Conservation (phyloP, 2,113 vertebrate genomes). For the Xenus cinereus region DNA sequence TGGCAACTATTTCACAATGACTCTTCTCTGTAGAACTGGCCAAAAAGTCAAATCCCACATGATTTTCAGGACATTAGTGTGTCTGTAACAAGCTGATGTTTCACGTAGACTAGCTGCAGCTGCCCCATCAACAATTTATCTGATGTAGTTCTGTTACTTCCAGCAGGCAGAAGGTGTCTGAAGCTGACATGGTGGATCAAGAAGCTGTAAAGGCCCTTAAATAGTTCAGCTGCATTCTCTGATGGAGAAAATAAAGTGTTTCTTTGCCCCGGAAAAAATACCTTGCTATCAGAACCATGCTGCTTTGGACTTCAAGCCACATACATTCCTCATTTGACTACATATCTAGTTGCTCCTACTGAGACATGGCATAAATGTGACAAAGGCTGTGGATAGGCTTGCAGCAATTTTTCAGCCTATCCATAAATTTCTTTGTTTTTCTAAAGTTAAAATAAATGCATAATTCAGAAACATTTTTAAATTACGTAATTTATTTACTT, state of each 20-base stretch:
- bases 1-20: neutral
- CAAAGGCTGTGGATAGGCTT: neutral
- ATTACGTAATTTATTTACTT: neutral
- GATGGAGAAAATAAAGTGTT: neutral
- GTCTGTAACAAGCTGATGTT: neutral
- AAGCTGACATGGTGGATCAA: constrained; percentile 14
- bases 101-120: neutral
- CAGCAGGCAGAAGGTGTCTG: constrained; percentile 6
- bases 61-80: neutral
- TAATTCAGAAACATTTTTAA: neutral
- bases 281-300: neutral
- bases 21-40: neutral
- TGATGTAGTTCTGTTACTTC: neutral
- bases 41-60: neutral
- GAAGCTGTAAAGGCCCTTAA: constrained; percentile 55
- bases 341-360: neutral
- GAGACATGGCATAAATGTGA: neutral
- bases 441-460: neutral
- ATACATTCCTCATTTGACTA: neutral
- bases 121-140: neutral
- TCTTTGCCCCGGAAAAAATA: neutral
- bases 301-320: neutral
- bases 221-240: neutral
- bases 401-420: neutral
- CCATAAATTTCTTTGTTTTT: neutral